Percentiles rank a stretch among this genome's conserved stretches.
These are phyloP conservation scores for Chrysomallon squamiferum DNA, from an alignment of 1,140 invertebrate genomes.

Conservation along the genomic window DNA sequence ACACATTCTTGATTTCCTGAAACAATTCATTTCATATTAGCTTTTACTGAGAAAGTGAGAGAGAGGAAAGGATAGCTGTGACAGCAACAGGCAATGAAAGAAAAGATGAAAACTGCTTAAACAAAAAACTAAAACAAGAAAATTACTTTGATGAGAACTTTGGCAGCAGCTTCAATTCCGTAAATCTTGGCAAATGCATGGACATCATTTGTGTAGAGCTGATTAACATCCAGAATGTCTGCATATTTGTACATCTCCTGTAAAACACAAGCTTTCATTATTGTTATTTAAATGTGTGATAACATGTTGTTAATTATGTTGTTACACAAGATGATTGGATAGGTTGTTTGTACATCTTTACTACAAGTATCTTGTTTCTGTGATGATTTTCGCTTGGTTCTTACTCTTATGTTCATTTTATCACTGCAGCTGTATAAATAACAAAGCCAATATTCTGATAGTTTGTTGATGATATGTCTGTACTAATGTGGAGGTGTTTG, in stretches of 20 bases:
- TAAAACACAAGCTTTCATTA: constrained; percentile 24
- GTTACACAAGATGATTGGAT: not conserved
- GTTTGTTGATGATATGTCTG: too few species aligned
- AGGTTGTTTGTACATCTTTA: not conserved
- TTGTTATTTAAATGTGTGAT: not conserved
- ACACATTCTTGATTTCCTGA: constrained; percentile 89
- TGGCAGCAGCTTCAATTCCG: constrained; percentile 94
- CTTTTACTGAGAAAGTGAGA: too few species aligned
- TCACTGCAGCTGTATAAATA: too few species aligned
- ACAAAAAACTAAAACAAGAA: not conserved
- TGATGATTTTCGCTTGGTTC: too few species aligned
- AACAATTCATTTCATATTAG: not conserved
- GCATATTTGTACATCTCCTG: constrained; percentile 85
- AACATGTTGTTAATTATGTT: not conserved
- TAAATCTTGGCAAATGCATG: constrained; percentile 85
- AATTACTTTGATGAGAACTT: constrained; percentile 72
- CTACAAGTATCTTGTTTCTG: too few species aligned
- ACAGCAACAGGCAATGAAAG: too few species aligned
- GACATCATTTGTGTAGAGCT: constrained; percentile 93
- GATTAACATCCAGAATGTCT: constrained; percentile 83
- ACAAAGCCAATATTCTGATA: too few species aligned
- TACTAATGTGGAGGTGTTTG: too few species aligned
- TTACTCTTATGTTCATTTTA: too few species aligned
- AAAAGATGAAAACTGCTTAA: not conserved
- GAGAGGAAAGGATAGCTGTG: too few species aligned